Base-by-base conservation (phyloP, 1,140 invertebrate genomes). In the Euglossa dilemma region DNA sequence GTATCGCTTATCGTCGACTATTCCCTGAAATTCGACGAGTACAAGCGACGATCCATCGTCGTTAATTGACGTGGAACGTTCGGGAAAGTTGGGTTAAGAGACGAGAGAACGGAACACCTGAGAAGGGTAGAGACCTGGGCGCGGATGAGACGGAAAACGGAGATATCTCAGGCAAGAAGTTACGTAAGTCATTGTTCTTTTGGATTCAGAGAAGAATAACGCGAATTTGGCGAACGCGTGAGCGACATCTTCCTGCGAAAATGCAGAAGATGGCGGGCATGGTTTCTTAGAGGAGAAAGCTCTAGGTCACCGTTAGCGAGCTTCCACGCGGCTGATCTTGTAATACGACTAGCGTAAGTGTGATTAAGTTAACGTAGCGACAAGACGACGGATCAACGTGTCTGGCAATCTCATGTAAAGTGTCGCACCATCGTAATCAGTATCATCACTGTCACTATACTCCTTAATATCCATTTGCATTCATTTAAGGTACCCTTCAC, bases 381-480 rank as follows among this genome's bases (percentile, higher is more conserved):
- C 57, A 81, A 47, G 75, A 59, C 83, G 86, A 87, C 61, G 87
- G 87, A 89, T 85, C 70, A 88, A 84, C 81, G 82, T 88, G 87
- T 88, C 81, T 89, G 84, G 80, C 77, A 61, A 77, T 80, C 45
- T 84, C 70, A 80, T 84, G 83, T 80, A 84, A 81, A 85, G 54
- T 85, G 78, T 85, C 84, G 85, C 81, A 87, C 82, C 76, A 83
- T 89, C 74, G 87, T 90, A 84, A 88, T 88, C 83, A 89, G 73
- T 87, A 82, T 85, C 85, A 89, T 91, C 71, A 87, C 74, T 72
- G 74, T 88, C 85, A 85, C 83, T 85, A 86, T 84, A 80, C 73
- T 78, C 67, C 61, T 70, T 85, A 81, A 69, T 75, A 83, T 63
- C 85, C 84, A 75, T 89, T 87, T 83, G 71, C 80, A 88, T 81